These are phyloP conservation scores for Penaeus indicus DNA, from an alignment of 1,140 invertebrate species.

Conservation along the genomic window DNA sequence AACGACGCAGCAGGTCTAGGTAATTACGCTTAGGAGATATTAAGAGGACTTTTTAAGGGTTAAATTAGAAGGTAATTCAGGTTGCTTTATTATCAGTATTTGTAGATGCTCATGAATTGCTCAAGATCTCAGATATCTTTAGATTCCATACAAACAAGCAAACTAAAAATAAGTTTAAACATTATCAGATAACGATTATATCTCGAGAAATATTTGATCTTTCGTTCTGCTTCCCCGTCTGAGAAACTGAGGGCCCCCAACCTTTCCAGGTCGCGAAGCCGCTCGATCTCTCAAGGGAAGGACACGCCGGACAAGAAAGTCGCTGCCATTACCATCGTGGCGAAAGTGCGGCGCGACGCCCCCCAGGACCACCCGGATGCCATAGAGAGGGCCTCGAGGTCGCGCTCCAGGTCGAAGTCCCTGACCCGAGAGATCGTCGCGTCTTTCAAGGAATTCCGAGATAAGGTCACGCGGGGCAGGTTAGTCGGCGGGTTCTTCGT, in stretches of 20 bases:
- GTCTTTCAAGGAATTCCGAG: constrained; percentile 54
- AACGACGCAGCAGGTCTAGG: neutral
- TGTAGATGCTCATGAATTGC: no score
- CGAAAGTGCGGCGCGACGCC: constrained; percentile 34
- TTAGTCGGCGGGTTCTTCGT: neutral
- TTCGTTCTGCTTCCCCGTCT: neutral
- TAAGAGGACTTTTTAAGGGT: neutral
- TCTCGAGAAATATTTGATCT: neutral
- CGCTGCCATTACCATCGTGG: neutral
- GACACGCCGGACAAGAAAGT: neutral
- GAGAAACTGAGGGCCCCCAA: neutral
- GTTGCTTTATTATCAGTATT: neutral
- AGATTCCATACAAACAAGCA: no score
- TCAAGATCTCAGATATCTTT: no score
- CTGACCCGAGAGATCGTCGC: constrained; percentile 54
- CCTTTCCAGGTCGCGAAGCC: constrained; percentile 41
- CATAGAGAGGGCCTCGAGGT: constrained; percentile 52
- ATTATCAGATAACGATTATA: no score
- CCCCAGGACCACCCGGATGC: constrained; percentile 57
- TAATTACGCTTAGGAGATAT: neutral
- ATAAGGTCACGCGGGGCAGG: constrained; percentile 52
- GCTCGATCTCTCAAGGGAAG: constrained; percentile 31
- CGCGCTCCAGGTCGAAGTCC: constrained; percentile 50
- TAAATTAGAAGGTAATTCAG: constrained; percentile 19
- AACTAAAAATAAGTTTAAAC: no score